Base-by-base conservation (phyloP, 1,140 invertebrate genomes). In the Drosophila tropicalis region DNA sequence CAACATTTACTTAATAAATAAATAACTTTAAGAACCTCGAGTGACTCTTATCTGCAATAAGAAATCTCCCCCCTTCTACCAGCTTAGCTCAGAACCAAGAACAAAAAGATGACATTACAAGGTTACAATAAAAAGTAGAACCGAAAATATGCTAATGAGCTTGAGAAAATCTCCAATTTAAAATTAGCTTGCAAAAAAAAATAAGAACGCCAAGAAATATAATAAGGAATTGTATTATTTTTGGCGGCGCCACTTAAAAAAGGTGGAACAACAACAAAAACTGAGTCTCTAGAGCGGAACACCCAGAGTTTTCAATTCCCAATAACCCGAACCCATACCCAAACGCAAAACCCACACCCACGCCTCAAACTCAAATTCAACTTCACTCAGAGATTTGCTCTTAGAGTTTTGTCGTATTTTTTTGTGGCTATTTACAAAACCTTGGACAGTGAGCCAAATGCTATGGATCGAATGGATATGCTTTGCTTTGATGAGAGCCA, bases 391-490 rank as follows among this genome's bases (percentile, higher is more conserved):
- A 51, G 44, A 51, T 51, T 51, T 44, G 41, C 15, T 44, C 41
- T 44, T 4, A 44, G n/a, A 44, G 15, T 15, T 44, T 44, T 44
- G n/a, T 44, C n/a, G 13, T 29, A 29, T 44, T 44, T 44, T 15
- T 17, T 19, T 47, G 40, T 56, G 65, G 55, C 67, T 87, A 67
- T 86, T 87, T 86, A 89, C 79, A 83, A 87, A 86, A 89, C 83
- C 84, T 86, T 86, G 83, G 83, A 86, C 79, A 64, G 44, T 87
- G 86, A 83, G 75, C 82, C 82, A 68, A 81, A 75, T 67, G 73
- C 62, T 61, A 41, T 62, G 60, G 57, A 66, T 55, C 51, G 71
- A 72, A 67, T 76, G 51, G 47, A 22, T 65, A 32, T 66, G 72
- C 39, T 70, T 64, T 66, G 72, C 7, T 47, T 19, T 86, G 83